These are phyloP conservation scores for Microcebus jonahi DNA, from an alignment of 2,113 vertebrate species.

Conservation along the genomic window DNA sequence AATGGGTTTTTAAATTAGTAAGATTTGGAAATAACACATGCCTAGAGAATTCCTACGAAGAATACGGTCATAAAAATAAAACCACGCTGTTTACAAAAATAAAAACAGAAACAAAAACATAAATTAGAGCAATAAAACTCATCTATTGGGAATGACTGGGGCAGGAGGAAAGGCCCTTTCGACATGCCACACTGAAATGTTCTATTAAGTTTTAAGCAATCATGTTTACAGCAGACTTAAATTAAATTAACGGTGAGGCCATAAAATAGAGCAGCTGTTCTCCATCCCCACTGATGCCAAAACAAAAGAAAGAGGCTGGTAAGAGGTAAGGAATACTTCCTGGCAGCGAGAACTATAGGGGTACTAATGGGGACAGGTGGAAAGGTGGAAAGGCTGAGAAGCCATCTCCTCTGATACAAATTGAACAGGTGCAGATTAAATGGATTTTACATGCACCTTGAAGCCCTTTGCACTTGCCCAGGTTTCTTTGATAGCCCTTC, in stretches of 20 bases:
- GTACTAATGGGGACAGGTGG: background rate
- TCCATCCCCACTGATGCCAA: background rate
- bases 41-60: slow-evolving; percentile 52
- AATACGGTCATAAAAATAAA: slow-evolving; percentile 52
- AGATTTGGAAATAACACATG: slow-evolving; percentile 11
- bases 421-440: background rate
- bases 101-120: slow-evolving; percentile 50
- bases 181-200: slow-evolving; percentile 65
- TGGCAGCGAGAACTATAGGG: background rate
- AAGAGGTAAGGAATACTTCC: slow-evolving; percentile 6
- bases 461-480: background rate
- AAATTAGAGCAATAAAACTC: slow-evolving; percentile 50
- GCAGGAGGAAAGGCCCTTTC: background rate
- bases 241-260: slow-evolving; percentile 62
- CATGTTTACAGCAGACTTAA: slow-evolving; percentile 59
- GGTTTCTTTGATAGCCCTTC: background rate
- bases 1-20: background rate
- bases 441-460: background rate
- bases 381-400: background rate
- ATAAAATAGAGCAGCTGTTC: slow-evolving; percentile 62
- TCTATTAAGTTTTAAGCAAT: slow-evolving; percentile 56
- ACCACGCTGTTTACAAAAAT: background rate
- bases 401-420: background rate
- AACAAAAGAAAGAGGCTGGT: background rate
- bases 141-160: slow-evolving; percentile 48